Evolutionary conservation across 2,797 vertebrate genomes (phyloP), one percentile per base, ranked within the genome.

Genomic region (Anomalospiza imberbis): DNA sequence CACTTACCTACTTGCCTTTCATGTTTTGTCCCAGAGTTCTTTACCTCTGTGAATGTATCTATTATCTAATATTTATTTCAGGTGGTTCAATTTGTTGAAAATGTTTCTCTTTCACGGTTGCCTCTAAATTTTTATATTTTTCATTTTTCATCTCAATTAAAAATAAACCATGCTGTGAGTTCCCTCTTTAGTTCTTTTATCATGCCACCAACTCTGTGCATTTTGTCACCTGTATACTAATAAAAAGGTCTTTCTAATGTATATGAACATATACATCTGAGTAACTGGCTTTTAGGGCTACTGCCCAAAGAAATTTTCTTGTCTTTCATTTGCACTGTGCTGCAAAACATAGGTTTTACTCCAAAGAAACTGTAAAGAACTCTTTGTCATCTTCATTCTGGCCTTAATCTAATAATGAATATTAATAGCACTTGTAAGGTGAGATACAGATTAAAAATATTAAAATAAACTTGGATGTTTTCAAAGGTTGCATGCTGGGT

Each of bases 121-220:
- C 10, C 9, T 94, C 68, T 92, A 36, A 74, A 72, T 83, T 54
- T 90, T 94, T 74, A 1, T 83, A 54, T 77, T 95, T 97, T 96
- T 88, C 92, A 94, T 95, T 97, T 98, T 96, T 97, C 95, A 96
- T 89, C 95, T 97, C 97, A 97, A 97, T 98, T 98, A 97, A 97
- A 97, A 98, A 97, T 92, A 97, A 97, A 96, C 63, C 95, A 97
- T 93, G 91, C 96, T 96, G 95, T 94, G 97, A 97, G 86, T 93
- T 77, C 54, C 14, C 77, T 94, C 88, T 75, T 63, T 81, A 47
- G 76, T 94, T 96, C 85, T 88, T 97, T 95, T 85, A 96, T 97
- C 95, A 91, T 93, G 74, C 50, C 89, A 91, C 90, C 81, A 95
- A 95, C 36, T 89, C 94, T 34, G 22, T 47, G 54, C 28, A 76